A percentile compares a stretch with the other conserved stretches of the same genome.
phyloP scores from a whole-genome alignment of 2,797 vertebrate species.

The Semaprochilodus insignis region DNA sequence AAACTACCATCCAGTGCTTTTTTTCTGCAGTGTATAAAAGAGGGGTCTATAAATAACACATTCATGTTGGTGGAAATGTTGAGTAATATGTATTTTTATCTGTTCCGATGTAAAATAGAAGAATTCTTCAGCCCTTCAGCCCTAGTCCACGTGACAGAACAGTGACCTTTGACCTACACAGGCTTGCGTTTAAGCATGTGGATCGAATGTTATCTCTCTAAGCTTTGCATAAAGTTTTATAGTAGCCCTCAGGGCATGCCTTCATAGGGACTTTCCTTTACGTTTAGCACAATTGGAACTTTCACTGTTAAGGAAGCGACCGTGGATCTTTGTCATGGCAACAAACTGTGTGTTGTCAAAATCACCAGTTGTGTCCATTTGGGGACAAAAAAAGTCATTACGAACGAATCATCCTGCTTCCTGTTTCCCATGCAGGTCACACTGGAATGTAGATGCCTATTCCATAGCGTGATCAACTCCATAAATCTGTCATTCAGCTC shows the following conservation, averaged over 20 bases:
- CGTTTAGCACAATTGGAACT: neutral
- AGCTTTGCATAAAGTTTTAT: neutral
- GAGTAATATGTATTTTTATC: too few species aligned
- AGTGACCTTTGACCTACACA: neutral
- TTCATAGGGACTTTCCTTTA: constrained; percentile 21
- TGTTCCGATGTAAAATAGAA: too few species aligned
- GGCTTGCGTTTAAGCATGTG: neutral
- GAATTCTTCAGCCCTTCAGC: too few species aligned
- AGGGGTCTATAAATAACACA: too few species aligned
- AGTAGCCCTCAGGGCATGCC: neutral
- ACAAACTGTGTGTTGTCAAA: constrained; percentile 37
- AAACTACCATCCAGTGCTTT: neutral
- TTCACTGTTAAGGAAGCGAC: constrained; percentile 37
- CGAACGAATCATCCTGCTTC: constrained; percentile 40
- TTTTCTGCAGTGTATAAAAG: too few species aligned
- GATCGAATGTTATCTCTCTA: neutral
- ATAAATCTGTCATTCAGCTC: neutral
- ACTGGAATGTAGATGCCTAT: constrained; percentile 1
- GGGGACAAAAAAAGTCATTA: constrained; percentile 24
- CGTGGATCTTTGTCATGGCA: constrained; percentile 38
- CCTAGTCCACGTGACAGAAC: neutral
- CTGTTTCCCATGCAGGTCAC: constrained; percentile 42
- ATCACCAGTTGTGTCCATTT: constrained; percentile 25
- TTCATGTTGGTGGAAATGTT: too few species aligned
- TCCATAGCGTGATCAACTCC: neutral